phyloP scores from a whole-genome alignment of 2,888 invertebrate species.

The Scaptomyza caliginosa region DNA sequence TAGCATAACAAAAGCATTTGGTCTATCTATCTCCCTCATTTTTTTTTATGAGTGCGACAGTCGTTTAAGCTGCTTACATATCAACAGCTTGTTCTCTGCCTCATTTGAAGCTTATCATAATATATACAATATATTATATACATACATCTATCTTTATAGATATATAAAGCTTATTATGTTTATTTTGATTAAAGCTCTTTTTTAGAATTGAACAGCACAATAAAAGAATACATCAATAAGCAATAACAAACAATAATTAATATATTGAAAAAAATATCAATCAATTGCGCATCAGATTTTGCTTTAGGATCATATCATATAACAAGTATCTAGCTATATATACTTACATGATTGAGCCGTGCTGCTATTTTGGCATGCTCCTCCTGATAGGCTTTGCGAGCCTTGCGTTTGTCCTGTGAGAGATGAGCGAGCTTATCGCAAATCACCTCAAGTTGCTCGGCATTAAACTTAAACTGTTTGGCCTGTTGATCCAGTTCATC shows the following conservation, averaged over 20 bases:
- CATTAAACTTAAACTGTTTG: constrained; percentile 92
- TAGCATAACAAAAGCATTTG: constrained; percentile 42
- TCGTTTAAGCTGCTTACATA: constrained; percentile 47
- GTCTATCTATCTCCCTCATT: constrained; percentile 11
- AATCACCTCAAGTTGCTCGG: constrained; percentile 92
- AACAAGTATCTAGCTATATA: too few species aligned
- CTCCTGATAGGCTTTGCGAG: constrained; percentile 94
- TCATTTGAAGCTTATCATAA: not conserved
- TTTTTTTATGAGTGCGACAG: constrained; percentile 26
- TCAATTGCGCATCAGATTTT: not conserved
- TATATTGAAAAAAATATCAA: not conserved
- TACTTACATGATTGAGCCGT: constrained; percentile 91
- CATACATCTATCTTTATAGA: constrained; percentile 2
- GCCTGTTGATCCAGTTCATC: constrained; percentile 95
- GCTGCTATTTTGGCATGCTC: constrained; percentile 93
- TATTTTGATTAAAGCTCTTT: constrained; percentile 36
- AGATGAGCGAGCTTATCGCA: constrained; percentile 92
- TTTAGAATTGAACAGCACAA: constrained; percentile 18
- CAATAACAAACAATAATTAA: too few species aligned
- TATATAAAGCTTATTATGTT: constrained; percentile 21
- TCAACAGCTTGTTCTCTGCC: not conserved
- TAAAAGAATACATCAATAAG: constrained; percentile 1
- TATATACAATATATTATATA: not conserved
- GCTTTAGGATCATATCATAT: not conserved
- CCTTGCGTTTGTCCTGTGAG: constrained; percentile 93